A percentile compares a stretch with the other conserved stretches of the same genome.
phyloP scores from a whole-genome alignment of 2,888 invertebrate genomes.

The Pemphredon lugubris region DNA sequence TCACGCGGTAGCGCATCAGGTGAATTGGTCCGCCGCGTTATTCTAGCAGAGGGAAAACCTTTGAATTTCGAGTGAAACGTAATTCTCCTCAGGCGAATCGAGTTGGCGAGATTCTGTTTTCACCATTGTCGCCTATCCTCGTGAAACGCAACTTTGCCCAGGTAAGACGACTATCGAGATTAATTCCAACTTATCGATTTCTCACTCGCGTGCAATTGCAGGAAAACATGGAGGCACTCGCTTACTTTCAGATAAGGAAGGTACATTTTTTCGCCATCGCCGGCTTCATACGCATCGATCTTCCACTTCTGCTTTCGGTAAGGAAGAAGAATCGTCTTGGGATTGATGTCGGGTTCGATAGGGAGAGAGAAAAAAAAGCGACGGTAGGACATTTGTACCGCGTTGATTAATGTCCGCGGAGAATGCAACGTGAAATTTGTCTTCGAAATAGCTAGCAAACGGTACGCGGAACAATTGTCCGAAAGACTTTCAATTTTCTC shows the following conservation, averaged over 20 bases:
- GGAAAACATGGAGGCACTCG: conserved; percentile 65
- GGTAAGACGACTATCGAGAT: background rate
- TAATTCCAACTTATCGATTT: conserved; percentile 9
- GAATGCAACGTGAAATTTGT: background rate
- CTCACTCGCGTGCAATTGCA: conserved; percentile 39
- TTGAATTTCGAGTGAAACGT: background rate
- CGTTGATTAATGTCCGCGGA: background rate
- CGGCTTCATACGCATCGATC: conserved; percentile 65
- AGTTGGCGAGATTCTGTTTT: conserved; percentile 51
- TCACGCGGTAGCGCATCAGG: conserved; percentile 63
- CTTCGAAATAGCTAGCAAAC: background rate
- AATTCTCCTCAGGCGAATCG: conserved; percentile 47
- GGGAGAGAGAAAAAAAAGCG: background rate
- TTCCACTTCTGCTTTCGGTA: conserved; percentile 66
- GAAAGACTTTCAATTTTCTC: too few relatives aligned
- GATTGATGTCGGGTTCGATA: background rate
- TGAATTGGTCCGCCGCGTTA: conserved; percentile 16
- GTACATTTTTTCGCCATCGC: conserved; percentile 58
- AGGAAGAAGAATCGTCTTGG: conserved; percentile 15
- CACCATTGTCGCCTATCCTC: conserved; percentile 42
- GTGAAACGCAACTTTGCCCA: conserved; percentile 1
- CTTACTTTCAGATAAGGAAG: conserved; percentile 64
- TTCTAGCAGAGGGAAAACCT: background rate
- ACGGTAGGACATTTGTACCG: background rate
- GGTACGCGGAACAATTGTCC: too few relatives aligned